Conservation (phyloP, 2,113 vertebrate species). For the Scophthalmus maximus region DNA sequence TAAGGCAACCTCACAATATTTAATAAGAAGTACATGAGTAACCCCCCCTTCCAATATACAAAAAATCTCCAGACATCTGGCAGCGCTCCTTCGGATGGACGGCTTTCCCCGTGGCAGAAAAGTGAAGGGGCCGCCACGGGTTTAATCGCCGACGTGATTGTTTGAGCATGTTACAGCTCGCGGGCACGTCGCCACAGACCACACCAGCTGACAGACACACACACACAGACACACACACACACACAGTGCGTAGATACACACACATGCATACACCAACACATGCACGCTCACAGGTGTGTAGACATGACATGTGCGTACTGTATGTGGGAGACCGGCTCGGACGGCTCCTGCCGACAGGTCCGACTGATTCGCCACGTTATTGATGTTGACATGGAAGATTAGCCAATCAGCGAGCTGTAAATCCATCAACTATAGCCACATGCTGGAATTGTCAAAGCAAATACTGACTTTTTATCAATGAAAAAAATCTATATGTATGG, state of each 20-base stretch:
- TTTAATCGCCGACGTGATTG: conserved; percentile 69
- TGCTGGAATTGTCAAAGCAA: background rate
- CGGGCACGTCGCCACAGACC: conserved; percentile 38
- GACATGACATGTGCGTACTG: conserved; percentile 2
- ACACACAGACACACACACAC: background rate
- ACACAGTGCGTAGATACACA: conserved; percentile 7
- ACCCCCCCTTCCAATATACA: too few species aligned
- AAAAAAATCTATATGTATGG: background rate
- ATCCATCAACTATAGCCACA: conserved; percentile 31
- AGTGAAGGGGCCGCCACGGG: conserved; percentile 45
- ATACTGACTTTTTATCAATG: background rate
- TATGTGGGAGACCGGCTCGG: conserved; percentile 15
- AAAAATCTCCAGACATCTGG: conserved; percentile 62
- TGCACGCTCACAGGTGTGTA: conserved; percentile 6
- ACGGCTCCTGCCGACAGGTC: conserved; percentile 5
- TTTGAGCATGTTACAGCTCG: conserved; percentile 64
- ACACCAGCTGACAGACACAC: conserved; percentile 36
- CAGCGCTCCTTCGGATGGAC: conserved; percentile 25
- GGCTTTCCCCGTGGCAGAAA: conserved; percentile 41
- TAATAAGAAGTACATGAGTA: background rate
- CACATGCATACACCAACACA: background rate
- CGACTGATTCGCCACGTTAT: conserved; percentile 34
- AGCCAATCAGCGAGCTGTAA: conserved; percentile 37
- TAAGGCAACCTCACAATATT: background rate
- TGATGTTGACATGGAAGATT: conserved; percentile 38